These are phyloP conservation scores for Liodrosophila aerea DNA, from an alignment of 2,888 invertebrate genomes.

Conservation along the genomic window DNA sequence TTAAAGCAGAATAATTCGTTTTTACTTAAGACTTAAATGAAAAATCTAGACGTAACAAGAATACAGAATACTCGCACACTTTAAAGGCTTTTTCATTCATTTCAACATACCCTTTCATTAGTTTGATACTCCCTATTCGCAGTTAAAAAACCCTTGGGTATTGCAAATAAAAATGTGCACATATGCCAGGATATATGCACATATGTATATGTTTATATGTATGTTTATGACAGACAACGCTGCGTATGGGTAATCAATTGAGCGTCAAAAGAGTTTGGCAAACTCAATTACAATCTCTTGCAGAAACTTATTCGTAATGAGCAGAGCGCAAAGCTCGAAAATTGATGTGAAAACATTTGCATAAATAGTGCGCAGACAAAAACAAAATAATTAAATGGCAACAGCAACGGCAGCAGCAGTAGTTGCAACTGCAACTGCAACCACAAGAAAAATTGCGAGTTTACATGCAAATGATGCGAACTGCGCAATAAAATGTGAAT, in stretches of 20 bases:
- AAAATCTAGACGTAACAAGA: too few species aligned
- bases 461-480: conserved; percentile 79
- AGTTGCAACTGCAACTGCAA: conserved; percentile 27
- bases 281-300: conserved; percentile 66
- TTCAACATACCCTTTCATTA: too few species aligned
- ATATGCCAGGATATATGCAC: neutral
- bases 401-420: conserved; percentile 8
- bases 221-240: conserved; percentile 44
- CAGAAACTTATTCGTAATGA: conserved; percentile 40
- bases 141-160: too few species aligned
- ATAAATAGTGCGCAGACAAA: conserved; percentile 54
- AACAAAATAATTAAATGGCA: conserved; percentile 70
- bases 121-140: too few species aligned
- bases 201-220: conserved; percentile 18
- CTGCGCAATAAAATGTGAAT: conserved; percentile 67
- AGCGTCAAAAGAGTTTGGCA: conserved; percentile 68
- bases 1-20: too few species aligned
- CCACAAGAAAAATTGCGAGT: conserved; percentile 75
- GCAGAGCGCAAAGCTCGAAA: conserved; percentile 46
- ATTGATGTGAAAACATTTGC: conserved; percentile 70
- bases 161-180: neutral
- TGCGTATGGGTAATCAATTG: conserved; percentile 71
- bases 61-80: too few species aligned
- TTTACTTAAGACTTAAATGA: too few species aligned
- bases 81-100: too few species aligned